Percentiles rank a stretch among this genome's conserved stretches.
phyloP scores from a whole-genome alignment of 1,140 invertebrate genomes.

The Cyclargus thomasi region DNA sequence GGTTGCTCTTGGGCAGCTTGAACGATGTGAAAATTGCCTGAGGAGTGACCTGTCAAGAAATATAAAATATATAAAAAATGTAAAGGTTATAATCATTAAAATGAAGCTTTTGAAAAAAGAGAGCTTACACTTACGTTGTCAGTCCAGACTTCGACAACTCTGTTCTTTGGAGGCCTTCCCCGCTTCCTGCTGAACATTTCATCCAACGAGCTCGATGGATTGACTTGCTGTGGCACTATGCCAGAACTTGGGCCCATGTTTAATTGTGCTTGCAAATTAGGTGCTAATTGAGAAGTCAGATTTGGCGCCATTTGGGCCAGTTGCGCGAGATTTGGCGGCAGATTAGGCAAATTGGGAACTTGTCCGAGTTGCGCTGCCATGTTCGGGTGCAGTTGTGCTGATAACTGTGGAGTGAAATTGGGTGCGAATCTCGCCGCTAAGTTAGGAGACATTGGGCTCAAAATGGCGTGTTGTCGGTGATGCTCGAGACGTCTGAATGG shows the following conservation, averaged over 20 bases:
- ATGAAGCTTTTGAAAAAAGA: neutral
- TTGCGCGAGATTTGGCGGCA: slow-evolving; percentile 63
- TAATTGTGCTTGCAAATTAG: slow-evolving; percentile 63
- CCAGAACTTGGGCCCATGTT: slow-evolving; percentile 54
- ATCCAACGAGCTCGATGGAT: slow-evolving; percentile 85
- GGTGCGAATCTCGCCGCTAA: slow-evolving; percentile 73
- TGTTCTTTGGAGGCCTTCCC: slow-evolving; percentile 93
- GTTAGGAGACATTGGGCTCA: slow-evolving; percentile 77
- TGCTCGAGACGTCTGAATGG: slow-evolving; percentile 92
- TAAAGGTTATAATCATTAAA: slow-evolving; percentile 6
- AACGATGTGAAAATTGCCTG: slow-evolving; percentile 96
- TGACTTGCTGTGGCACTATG: slow-evolving; percentile 74
- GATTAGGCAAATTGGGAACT: slow-evolving; percentile 54
- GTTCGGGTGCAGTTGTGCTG: slow-evolving; percentile 64
- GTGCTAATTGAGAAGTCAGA: slow-evolving; percentile 61
- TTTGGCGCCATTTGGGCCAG: slow-evolving; percentile 72
- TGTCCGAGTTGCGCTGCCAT: slow-evolving; percentile 66
- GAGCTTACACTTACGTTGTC: slow-evolving; percentile 80
- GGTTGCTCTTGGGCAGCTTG: slow-evolving; percentile 86
- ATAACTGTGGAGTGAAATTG: slow-evolving; percentile 61
- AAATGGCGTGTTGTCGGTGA: slow-evolving; percentile 87
- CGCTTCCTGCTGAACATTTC: slow-evolving; percentile 93
- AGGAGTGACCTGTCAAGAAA: slow-evolving; percentile 77
- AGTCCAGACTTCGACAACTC: slow-evolving; percentile 92
- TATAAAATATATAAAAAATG: slow-evolving; percentile 13